Conservation (phyloP, 2,113 vertebrate genomes). For the Oreochromis spilurus region DNA sequence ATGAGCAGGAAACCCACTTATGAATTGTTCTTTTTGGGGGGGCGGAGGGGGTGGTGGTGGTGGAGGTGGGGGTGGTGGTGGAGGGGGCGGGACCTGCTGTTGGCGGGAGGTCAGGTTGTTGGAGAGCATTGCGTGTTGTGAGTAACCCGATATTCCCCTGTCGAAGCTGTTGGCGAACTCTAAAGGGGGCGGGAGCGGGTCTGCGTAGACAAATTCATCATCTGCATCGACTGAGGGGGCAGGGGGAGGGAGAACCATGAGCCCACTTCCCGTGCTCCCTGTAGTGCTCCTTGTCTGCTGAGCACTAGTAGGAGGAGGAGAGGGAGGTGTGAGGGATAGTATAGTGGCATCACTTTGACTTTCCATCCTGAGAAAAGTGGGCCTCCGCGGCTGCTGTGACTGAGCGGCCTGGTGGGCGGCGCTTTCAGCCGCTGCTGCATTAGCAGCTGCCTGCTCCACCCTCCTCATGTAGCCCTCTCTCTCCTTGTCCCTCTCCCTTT, state of each 20-base stretch:
- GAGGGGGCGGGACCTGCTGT: constrained; percentile 42
- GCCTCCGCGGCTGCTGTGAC: constrained; percentile 55
- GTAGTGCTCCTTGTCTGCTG: constrained; percentile 29
- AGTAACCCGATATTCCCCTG: constrained; percentile 57
- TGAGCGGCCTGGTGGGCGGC: constrained; percentile 48
- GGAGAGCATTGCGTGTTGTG: constrained; percentile 46
- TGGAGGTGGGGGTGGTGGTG: constrained; percentile 29
- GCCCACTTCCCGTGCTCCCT: constrained; percentile 63
- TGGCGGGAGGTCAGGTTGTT: constrained; percentile 53
- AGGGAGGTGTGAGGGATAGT: constrained; percentile 72
- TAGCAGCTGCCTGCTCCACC: constrained; percentile 50
- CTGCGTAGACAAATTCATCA: constrained; percentile 86
- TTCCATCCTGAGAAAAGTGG: constrained; percentile 75
- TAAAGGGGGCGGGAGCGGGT: constrained; percentile 86
- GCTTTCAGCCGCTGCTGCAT: constrained; percentile 24
- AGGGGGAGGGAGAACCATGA: constrained; percentile 85
- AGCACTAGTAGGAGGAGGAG: constrained; percentile 52
- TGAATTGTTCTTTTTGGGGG: constrained; percentile 61
- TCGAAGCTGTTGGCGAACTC: constrained; percentile 95
- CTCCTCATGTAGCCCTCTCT: constrained; percentile 63
- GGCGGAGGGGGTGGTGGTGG: constrained; percentile 55
- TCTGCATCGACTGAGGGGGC: constrained; percentile 87
- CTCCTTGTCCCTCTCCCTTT: constrained; percentile 64
- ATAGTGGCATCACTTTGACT: constrained; percentile 70
- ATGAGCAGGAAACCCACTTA: constrained; percentile 52